Percentiles rank a stretch among this genome's conserved stretches.
phyloP scores from a whole-genome alignment of 2,113 vertebrate genomes.

The Ardeotis arabs region DNA sequence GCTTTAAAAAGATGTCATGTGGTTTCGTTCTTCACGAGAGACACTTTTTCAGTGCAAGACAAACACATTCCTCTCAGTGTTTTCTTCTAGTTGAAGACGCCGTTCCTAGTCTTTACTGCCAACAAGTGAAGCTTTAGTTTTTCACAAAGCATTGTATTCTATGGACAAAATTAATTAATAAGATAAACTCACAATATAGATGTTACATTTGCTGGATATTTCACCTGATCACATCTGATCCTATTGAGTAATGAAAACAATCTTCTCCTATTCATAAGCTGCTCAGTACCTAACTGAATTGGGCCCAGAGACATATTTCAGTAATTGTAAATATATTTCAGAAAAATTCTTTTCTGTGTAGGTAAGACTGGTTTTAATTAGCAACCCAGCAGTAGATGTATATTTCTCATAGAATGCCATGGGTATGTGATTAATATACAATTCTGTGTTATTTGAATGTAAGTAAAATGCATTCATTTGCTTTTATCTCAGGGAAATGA shows the following conservation, averaged over 20 bases:
- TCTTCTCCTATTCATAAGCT: neutral
- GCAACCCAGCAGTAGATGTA: neutral
- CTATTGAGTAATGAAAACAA: neutral
- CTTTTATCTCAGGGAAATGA: constrained; percentile 42
- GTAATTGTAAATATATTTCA: constrained; percentile 6
- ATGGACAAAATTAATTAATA: neutral
- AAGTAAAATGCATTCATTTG: constrained; percentile 49
- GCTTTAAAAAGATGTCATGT: neutral
- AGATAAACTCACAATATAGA: neutral
- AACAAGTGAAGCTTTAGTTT: neutral
- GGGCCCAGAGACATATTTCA: neutral
- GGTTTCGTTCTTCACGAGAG: neutral
- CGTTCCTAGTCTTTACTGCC: neutral
- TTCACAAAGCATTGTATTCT: neutral
- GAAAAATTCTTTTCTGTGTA: constrained; percentile 13
- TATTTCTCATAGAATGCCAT: constrained; percentile 7
- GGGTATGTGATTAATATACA: constrained; percentile 38
- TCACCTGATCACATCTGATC: neutral
- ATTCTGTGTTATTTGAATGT: constrained; percentile 23
- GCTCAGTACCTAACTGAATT: neutral
- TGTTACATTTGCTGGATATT: neutral
- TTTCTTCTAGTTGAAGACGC: neutral
- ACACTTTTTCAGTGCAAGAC: neutral
- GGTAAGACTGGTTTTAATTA: constrained; percentile 37
- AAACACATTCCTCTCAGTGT: neutral